Evolutionary conservation across 2,113 vertebrate genomes (phyloP), one percentile per base, ranked within the genome.

Genomic region (Saimiri boliviensis): DNA sequence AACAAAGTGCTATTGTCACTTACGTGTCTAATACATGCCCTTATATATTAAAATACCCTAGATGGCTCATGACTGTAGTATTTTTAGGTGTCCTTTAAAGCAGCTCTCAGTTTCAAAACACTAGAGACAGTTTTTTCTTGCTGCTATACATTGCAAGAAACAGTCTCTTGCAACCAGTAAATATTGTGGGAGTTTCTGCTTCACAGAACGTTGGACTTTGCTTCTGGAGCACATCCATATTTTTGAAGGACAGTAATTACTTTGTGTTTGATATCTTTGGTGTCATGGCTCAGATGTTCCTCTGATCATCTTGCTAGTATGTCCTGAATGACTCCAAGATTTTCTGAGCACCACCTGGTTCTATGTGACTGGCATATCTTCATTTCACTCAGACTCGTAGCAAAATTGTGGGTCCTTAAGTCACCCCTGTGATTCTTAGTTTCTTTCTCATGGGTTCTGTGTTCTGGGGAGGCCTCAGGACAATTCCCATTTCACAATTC

Each of bases 261-360:
- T 89, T 52, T 45, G 19, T 68, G 35, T 88, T 84, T 95, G 6
- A 66, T 85, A 27, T 83, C 45, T 83, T 82, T 47, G 11, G 73
- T 66, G 81, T n/a, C 68, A 52, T 79, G 37, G 45, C 19, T 93
- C 54, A 91, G 91, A 40, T 87, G 77, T n/a, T 74, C 21, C 13
- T 6, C 14, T 89, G 86, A 63, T 91, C 77, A 74, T 80, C 21
- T 93, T 93, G 70, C 77, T 79, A 93, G 19, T 93, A 54, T 93
- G 80, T 74, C 60, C 68, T 91, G 27, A 88, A 27, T 45, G 68
- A 73, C 20, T 40, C 17, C 19, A 88, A 91, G 30, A 35, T 85
- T 80, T 88, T 68, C 54, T 88, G 27, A 88, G 1, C 32, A 81
- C 14, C 63, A 85, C 83, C 17, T 81, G 35, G n/a, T 58, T 73